phyloP scores from a whole-genome alignment of 2,888 invertebrate species.

The Chrysina gloriosa region DNA sequence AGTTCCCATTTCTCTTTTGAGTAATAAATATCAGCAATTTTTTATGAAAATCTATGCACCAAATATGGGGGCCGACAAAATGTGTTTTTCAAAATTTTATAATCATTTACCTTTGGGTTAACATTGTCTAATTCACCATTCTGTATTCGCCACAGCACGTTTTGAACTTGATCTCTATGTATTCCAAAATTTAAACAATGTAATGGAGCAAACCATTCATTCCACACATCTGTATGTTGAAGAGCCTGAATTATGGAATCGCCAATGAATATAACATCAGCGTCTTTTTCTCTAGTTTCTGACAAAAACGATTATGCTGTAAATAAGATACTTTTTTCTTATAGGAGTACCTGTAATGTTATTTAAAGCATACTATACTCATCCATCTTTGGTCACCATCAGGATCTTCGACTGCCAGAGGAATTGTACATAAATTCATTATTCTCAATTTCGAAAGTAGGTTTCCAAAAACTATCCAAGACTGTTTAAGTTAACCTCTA shows the following conservation, averaged over 20 bases:
- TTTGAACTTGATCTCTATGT: constrained; percentile 87
- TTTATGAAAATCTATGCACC: no score
- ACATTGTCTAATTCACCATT: constrained; percentile 92
- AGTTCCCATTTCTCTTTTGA: no score
- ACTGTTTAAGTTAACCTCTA: constrained; percentile 40
- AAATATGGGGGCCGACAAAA: no score
- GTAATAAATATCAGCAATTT: no score
- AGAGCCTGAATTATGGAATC: constrained; percentile 88
- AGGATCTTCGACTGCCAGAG: constrained; percentile 78
- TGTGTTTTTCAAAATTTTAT: no score
- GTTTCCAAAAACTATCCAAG: constrained; percentile 16
- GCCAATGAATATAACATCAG: constrained; percentile 91
- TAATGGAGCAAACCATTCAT: constrained; percentile 89
- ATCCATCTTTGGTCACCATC: constrained; percentile 91
- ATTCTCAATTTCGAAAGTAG: constrained; percentile 25
- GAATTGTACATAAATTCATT: constrained; percentile 81
- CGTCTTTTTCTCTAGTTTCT: constrained; percentile 90
- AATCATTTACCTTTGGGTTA: constrained; percentile 79
- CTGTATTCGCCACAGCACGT: constrained; percentile 89
- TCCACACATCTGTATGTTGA: constrained; percentile 88
- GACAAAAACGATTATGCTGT: constrained; percentile 88
- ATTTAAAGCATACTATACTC: constrained; percentile 71
- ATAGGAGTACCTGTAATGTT: neutral
- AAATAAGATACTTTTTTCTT: constrained; percentile 51
- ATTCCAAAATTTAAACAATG: constrained; percentile 94